A percentile compares a stretch with the other conserved stretches of the same genome.
Conservation (phyloP, 92 coral and sea anemone species). For the Porites rus region DNA sequence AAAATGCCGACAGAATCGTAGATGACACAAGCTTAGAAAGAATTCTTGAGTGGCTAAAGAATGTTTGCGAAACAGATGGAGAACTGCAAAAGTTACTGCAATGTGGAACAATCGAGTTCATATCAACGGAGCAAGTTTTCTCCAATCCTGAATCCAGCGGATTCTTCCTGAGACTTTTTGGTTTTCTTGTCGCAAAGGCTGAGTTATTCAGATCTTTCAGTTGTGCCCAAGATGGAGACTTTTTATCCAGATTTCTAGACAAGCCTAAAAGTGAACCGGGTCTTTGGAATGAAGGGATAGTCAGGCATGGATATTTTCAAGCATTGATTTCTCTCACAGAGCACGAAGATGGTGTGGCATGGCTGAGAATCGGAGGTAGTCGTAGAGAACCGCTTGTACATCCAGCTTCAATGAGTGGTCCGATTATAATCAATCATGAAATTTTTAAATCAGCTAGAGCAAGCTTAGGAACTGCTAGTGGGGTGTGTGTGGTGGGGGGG, state of each 20-base stretch:
- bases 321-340: slow-evolving; percentile 62
- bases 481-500: too few relatives aligned
- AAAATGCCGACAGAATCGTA: slow-evolving; percentile 77
- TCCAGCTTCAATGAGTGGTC: too few relatives aligned
- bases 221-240: slow-evolving; percentile 9
- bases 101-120: slow-evolving; percentile 70
- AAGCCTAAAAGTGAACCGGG: slow-evolving; percentile 33
- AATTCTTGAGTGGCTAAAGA: slow-evolving; percentile 75
- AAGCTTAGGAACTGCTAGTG: too few relatives aligned
- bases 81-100: slow-evolving; percentile 42
- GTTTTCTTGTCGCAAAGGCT: slow-evolving; percentile 61
- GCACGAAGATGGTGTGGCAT: slow-evolving; percentile 62
- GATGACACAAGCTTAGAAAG: slow-evolving; percentile 98
- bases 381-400: not conserved
- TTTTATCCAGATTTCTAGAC: slow-evolving; percentile 45
- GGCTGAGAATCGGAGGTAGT: slow-evolving; percentile 58
- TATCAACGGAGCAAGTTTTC: slow-evolving; percentile 60
- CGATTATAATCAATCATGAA: too few relatives aligned
- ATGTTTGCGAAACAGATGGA: slow-evolving; percentile 48
- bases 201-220: slow-evolving; percentile 36
- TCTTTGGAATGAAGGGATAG: slow-evolving; percentile 82
- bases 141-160: slow-evolving; percentile 51
- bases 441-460: too few relatives aligned
- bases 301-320: slow-evolving; percentile 81
- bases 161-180: slow-evolving; percentile 82